A percentile compares a stretch with the other conserved stretches of the same genome.
phyloP scores from a whole-genome alignment of 2,797 vertebrate genomes.

The Anableps anableps region DNA sequence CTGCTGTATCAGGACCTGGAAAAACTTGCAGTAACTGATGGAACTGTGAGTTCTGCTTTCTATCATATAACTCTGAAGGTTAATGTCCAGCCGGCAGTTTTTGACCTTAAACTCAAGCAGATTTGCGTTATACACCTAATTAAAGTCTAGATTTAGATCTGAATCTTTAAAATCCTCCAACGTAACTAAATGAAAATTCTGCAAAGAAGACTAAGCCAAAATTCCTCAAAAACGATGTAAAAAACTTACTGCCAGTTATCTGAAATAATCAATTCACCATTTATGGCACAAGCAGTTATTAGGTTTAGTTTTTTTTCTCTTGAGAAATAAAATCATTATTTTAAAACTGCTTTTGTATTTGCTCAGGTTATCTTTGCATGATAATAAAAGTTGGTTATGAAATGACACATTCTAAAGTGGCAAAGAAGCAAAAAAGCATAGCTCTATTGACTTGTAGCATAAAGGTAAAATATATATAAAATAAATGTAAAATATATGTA shows the following conservation, averaged over 20 bases:
- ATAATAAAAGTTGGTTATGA: neutral
- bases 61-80: neutral
- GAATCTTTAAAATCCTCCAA: neutral
- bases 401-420: neutral
- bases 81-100: neutral
- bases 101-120: neutral
- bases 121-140: neutral
- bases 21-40: neutral
- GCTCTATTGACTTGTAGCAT: no score
- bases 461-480: neutral
- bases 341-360: neutral
- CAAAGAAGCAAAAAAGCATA: neutral
- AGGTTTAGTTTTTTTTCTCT: neutral
- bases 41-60: neutral
- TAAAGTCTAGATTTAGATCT: neutral
- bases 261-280: neutral
- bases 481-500: neutral
- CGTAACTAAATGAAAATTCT: neutral
- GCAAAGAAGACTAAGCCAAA: neutral
- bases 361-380: neutral
- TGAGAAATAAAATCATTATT: neutral
- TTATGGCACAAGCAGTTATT: neutral
- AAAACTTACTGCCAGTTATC: neutral
- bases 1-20: neutral
- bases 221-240: neutral